These are phyloP conservation scores for Parapristionchus giblindavisi DNA, from an alignment of 2,888 invertebrate genomes.

Conservation along the genomic window DNA sequence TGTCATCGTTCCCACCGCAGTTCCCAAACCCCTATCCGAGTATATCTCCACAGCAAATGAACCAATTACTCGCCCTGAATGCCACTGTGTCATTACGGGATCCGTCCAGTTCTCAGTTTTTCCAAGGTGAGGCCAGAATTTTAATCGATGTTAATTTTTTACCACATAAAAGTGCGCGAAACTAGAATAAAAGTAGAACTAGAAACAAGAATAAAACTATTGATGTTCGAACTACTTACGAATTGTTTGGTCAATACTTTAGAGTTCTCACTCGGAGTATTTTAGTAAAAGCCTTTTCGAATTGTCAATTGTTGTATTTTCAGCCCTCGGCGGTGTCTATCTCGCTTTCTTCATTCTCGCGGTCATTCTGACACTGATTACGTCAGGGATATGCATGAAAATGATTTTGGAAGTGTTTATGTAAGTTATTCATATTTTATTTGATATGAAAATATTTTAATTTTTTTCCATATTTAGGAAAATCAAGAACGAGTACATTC, in stretches of 20 bases:
- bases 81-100: too few relatives aligned
- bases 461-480: constrained; percentile 9
- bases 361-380: constrained; percentile 8
- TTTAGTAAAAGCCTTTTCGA: not conserved
- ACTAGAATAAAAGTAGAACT: too few relatives aligned
- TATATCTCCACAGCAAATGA: too few relatives aligned
- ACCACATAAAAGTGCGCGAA: too few relatives aligned
- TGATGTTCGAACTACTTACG: too few relatives aligned
- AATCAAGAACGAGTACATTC: constrained; percentile 33
- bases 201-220: too few relatives aligned
- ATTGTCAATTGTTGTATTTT: not conserved
- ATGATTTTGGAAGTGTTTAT: constrained; percentile 29
- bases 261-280: not conserved
- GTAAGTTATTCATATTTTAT: constrained; percentile 3
- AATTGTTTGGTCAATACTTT: not conserved
- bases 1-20: too few relatives aligned
- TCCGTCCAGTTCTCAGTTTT: too few relatives aligned
- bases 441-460: not conserved
- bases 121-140: too few relatives aligned
- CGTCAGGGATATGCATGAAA: constrained; percentile 21
- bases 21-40: too few relatives aligned
- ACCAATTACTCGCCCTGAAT: too few relatives aligned
- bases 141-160: too few relatives aligned
- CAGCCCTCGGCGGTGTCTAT: constrained; percentile 31
- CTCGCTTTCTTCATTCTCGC: constrained; percentile 38